These are phyloP conservation scores for Catamblyrhynchus diadema DNA, from an alignment of 2,797 vertebrate species.

Conservation along the genomic window DNA sequence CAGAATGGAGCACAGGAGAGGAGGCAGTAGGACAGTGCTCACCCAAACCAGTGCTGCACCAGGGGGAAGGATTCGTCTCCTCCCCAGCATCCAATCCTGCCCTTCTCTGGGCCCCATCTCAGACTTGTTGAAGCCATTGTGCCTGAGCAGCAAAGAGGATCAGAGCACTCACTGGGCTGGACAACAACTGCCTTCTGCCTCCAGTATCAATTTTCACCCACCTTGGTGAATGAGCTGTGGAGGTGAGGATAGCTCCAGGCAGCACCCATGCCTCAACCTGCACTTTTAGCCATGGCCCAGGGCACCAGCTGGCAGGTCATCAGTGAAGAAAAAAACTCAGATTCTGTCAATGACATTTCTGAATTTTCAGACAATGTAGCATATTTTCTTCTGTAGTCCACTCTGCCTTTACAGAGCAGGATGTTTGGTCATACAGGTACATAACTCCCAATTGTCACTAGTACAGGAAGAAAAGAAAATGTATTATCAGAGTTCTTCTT, in stretches of 20 bases:
- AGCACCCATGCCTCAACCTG: neutral
- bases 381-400: neutral
- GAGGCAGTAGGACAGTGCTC: fast-evolving
- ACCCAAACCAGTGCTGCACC: neutral
- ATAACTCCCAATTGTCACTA: neutral
- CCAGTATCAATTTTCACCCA: neutral
- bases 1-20: fast-evolving
- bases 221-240: neutral
- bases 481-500: neutral
- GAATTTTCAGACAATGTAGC: neutral
- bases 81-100: neutral
- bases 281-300: neutral
- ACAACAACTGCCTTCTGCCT: neutral
- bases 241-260: neutral
- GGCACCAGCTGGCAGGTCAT: neutral
- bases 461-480: neutral
- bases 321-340: fast-evolving
- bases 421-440: neutral
- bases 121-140: neutral
- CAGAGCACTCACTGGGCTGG: neutral
- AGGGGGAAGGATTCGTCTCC: neutral
- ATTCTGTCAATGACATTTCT: neutral
- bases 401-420: neutral
- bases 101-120: fast-evolving
- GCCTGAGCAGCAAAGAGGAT: neutral